These are phyloP conservation scores for Drosophila ficusphila DNA, from an alignment of 1,140 invertebrate species.

Conservation along the genomic window DNA sequence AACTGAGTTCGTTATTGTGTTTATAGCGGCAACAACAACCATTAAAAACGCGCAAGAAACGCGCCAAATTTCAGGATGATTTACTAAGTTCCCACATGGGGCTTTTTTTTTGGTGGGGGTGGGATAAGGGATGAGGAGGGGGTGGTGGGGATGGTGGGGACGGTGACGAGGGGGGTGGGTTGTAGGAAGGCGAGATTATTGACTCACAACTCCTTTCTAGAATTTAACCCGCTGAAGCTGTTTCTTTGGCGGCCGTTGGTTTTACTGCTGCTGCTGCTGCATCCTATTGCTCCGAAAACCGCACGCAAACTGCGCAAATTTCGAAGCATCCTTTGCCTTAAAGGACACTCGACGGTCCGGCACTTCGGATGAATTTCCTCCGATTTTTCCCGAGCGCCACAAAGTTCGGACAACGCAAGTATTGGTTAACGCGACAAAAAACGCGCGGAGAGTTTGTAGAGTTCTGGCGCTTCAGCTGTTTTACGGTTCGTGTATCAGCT, in stretches of 20 bases:
- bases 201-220: conserved; percentile 27
- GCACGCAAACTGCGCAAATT: conserved; percentile 78
- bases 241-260: conserved; percentile 13
- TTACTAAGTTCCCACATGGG: not conserved
- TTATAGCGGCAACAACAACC: not conserved
- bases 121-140: not conserved
- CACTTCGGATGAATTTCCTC: conserved; percentile 5
- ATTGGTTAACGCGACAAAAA: not conserved
- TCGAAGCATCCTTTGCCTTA: conserved; percentile 72
- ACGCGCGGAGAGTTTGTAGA: conserved; percentile 11
- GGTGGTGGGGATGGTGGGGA: not conserved
- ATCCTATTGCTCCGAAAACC: conserved; percentile 75
- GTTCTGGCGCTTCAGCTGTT: not conserved
- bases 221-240: conserved; percentile 9
- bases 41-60: conserved; percentile 8
- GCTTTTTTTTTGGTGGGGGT: not conserved
- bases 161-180: not conserved
- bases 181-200: not conserved
- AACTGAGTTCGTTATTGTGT: not conserved
- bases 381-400: conserved; percentile 1
- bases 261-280: conserved; percentile 55
- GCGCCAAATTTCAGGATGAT: conserved; percentile 14
- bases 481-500: not conserved
- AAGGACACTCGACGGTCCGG: conserved; percentile 51
- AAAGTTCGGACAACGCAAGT: not conserved